Base-by-base conservation (phyloP, 2,888 invertebrate genomes). In the Aethes cnicana region DNA sequence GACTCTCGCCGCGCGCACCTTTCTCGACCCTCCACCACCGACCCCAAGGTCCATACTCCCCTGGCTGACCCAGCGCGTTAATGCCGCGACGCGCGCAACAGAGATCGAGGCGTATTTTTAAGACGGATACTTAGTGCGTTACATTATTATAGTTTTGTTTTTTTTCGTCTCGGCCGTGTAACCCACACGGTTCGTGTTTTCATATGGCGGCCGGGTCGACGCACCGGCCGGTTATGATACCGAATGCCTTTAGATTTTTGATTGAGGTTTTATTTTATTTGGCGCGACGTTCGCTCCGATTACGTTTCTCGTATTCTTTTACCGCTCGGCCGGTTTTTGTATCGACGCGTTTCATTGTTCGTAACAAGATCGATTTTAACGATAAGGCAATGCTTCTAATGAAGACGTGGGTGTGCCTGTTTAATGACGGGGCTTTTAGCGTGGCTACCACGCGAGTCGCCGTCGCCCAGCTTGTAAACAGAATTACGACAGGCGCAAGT, bases 111-210 rank as follows among this genome's bases (percentile, higher is more conserved):
- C 83, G 84, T 85, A 85, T 84, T 83, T 84, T 84, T 81, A 86
- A 88, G 85, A 84, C 83, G 81, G 83, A 85, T 86, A 86, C 86
- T 88, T 84, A 85, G 86, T 84, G 82, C 82, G 84, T 86, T 85
- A 84, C 84, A 85, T 85, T 86, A 86, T 85, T 84, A 81, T 80
- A 82, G 72, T 82, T 84, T 80, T 79, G 80, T 82, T 84, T 81
- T 82, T 83, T 81, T 78, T 61, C 59, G 66, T 67, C 72, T 74
- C 77, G 75, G 77, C 63, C 79, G 78, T 83, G 84, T 87, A 82
- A 81, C 80, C 81, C 79, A 80, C 79, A 77, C 83, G 75, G 74
- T 57, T 68, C 74, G 78, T 75, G 80, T 78, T 72, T 73, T 78
- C 81, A 66, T 81, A 72, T 72, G 76, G 80, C 77, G 77, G 75